A percentile compares a stretch with the other conserved stretches of the same genome.
phyloP scores from a whole-genome alignment of 2,888 invertebrate genomes.

The Lottia gigantea region DNA sequence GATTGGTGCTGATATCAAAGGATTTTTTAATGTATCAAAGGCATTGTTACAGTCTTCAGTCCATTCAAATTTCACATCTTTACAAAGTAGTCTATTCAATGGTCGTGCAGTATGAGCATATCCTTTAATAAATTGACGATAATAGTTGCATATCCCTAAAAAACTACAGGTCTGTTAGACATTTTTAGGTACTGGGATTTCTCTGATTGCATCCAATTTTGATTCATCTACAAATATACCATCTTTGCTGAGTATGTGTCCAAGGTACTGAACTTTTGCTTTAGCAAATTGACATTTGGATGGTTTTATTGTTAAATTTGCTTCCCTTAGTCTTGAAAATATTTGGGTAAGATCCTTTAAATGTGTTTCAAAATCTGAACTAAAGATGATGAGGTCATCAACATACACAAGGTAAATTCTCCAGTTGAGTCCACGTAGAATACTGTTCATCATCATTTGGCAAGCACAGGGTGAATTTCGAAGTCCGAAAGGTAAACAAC shows the following conservation, averaged over 20 bases:
- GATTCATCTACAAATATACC: slow-evolving; percentile 28
- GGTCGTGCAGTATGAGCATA: slow-evolving; percentile 34
- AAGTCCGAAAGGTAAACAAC: slow-evolving; percentile 36
- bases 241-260: slow-evolving; percentile 32
- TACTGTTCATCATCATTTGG: slow-evolving; percentile 28
- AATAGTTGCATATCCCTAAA: slow-evolving; percentile 32
- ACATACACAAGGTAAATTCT: slow-evolving; percentile 35
- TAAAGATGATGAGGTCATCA: slow-evolving; percentile 38
- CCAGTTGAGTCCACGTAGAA: slow-evolving; percentile 35
- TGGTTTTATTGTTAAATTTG: slow-evolving; percentile 32
- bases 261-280: slow-evolving; percentile 29
- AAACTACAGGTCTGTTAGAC: slow-evolving; percentile 27
- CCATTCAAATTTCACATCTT: slow-evolving; percentile 34
- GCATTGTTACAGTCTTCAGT: slow-evolving; percentile 24
- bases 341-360: slow-evolving; percentile 28
- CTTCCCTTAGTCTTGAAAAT: slow-evolving; percentile 29
- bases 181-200: slow-evolving; percentile 25
- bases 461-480: slow-evolving; percentile 34
- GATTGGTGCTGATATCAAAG: slow-evolving; percentile 29
- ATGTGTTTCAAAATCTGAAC: slow-evolving; percentile 29
- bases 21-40: slow-evolving; percentile 25
- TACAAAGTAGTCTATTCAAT: slow-evolving; percentile 26
- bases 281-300: slow-evolving; percentile 36
- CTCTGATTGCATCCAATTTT: slow-evolving; percentile 24
- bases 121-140: slow-evolving; percentile 29